Conservation (phyloP, 1,140 invertebrate species). For the Portunus trituberculatus region DNA sequence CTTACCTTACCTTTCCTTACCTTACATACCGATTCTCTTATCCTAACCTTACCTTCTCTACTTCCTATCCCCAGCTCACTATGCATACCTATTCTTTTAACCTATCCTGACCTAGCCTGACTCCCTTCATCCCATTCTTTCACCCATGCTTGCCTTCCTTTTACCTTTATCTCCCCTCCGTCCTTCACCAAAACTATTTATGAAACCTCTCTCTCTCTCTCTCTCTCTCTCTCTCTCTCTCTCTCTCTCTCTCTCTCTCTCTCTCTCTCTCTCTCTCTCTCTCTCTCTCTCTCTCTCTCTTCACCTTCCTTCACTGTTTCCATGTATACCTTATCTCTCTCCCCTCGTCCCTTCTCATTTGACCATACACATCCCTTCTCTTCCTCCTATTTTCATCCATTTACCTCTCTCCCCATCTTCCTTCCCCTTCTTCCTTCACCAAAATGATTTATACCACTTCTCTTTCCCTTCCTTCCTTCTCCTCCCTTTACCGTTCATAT, state of each 20-base stretch:
- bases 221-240: not conserved
- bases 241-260: not conserved
- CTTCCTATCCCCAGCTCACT: not conserved
- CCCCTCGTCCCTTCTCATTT: not conserved
- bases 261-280: not conserved
- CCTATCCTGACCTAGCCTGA: not conserved
- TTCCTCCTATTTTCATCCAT: too few species aligned
- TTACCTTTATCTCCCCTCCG: not conserved
- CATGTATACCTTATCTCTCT: not conserved
- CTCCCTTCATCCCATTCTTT: not conserved
- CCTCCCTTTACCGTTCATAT: not conserved
- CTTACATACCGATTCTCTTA: too few species aligned
- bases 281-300: not conserved
- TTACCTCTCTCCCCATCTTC: not conserved
- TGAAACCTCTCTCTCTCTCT: not conserved
- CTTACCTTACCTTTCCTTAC: too few species aligned
- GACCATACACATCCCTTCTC: too few species aligned
- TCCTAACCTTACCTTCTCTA: not conserved
- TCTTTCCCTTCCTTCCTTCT: not conserved
- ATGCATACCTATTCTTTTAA: not conserved
- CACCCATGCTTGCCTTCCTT: not conserved
- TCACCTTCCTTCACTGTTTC: not conserved
- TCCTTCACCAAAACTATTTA: too few species aligned
- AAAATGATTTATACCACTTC: too few species aligned
- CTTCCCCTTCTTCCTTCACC: not conserved